Percentiles rank a stretch among this genome's conserved stretches.
phyloP scores from a whole-genome alignment of 1,140 invertebrate genomes.

The Scaptomyza montana region DNA sequence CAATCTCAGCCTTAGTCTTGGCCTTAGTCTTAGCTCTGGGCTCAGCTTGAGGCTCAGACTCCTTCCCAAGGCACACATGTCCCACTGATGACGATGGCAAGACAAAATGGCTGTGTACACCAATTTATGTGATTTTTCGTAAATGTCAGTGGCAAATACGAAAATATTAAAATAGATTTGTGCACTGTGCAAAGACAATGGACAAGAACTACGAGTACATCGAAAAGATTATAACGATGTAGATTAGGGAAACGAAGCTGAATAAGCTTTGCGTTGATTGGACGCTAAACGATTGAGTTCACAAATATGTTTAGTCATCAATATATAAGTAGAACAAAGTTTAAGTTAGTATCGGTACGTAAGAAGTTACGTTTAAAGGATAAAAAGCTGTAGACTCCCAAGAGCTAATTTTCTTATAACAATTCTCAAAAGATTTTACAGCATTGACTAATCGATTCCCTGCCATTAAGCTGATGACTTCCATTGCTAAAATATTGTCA shows the following conservation, averaged over 20 bases:
- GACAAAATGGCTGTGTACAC: constrained; percentile 75
- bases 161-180: constrained; percentile 83
- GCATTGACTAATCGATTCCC: too few relatives aligned
- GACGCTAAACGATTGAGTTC: constrained; percentile 25
- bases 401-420: too few relatives aligned
- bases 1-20: not conserved
- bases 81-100: constrained; percentile 24
- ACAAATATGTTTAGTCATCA: constrained; percentile 4
- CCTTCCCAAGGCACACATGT: not conserved
- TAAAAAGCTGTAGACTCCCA: too few relatives aligned
- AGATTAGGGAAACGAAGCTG: constrained; percentile 33
- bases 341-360: not conserved
- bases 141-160: constrained; percentile 82
- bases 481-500: constrained; percentile 62
- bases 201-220: constrained; percentile 43
- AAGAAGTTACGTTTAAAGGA: too few relatives aligned
- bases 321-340: not conserved
- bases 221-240: constrained; percentile 30
- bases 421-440: too few relatives aligned
- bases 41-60: not conserved
- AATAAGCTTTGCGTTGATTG: constrained; percentile 32
- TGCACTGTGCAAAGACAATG: constrained; percentile 73
- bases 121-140: constrained; percentile 80
- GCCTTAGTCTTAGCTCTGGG: not conserved
- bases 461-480: too few relatives aligned